Evolutionary conservation across 2,797 vertebrate species (phyloP), one percentile per base, ranked within the genome.

Genomic region (Protonibea diacanthus): DNA sequence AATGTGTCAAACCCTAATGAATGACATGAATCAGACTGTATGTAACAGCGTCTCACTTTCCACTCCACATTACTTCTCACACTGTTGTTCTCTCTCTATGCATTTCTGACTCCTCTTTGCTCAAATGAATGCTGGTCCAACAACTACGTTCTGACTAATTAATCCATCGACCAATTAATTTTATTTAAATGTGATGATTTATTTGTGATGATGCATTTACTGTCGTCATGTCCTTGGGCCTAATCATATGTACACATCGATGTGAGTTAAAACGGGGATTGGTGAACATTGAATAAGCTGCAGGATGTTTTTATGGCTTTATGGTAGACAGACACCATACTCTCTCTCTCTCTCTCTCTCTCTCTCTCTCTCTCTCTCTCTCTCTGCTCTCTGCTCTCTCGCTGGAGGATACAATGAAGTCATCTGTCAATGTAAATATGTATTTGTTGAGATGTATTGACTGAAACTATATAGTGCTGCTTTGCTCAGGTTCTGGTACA

Each of bases 401-500:
- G 76, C 71, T 73, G 45, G 83, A 83, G 63, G 20, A 74, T 60
- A 20, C 57, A 56, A 68, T 86, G 55, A 87, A 88, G 71, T 85
- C 63, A 76, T 51, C 47, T 83, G 60, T 87, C 61, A 40, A 7
- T 92, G 86, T 94, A 91, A 89, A 92, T 91, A 86, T 90, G 86
- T 89, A 86, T 85, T 74, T 81, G 83, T 89, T 3, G 14, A 80
- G 78, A 79, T 86, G 42, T 87, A 72, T 66, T 71, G 74, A 90
- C 70, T 81, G 77, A 85, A 88, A 73, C 48, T 33, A 69, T 65
- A 72, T 58, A 72, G 76, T 23, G 83, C 80, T 87, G 83, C 76
- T 89, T 90, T 71, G 84, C 86, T 91, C 87, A 88, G 87, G 82
- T 89, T 87, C 82, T 88, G 87, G 83, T 85, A 82, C 44, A 55